Conservation (phyloP, 2,797 vertebrate genomes). For the Pipistrellus nathusii region DNA sequence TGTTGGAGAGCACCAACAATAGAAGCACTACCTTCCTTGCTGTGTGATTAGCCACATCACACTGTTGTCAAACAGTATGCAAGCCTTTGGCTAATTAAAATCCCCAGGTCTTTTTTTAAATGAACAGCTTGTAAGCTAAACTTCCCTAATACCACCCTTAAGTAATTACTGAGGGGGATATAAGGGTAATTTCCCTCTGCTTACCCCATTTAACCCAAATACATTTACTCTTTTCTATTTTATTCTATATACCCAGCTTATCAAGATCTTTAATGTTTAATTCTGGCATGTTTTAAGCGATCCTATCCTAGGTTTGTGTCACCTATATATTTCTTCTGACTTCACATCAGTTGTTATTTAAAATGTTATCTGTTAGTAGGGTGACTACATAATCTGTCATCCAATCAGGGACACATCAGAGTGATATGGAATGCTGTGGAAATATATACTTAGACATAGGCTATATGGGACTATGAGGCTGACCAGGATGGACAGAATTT, state of each 20-base stretch:
- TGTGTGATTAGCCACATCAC: background rate
- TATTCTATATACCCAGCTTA: background rate
- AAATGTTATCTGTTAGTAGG: background rate
- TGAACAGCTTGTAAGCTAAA: constrained; percentile 1
- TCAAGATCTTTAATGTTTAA: background rate
- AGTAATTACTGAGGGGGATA: background rate
- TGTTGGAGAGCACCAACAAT: background rate
- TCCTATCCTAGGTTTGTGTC: background rate
- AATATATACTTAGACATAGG: background rate
- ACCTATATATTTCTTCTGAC: background rate
- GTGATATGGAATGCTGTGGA: background rate
- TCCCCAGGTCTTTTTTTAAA: background rate
- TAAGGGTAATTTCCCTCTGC: background rate
- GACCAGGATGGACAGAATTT: background rate
- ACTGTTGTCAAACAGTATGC: background rate
- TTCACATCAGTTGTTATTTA: background rate
- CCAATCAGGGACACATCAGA: background rate
- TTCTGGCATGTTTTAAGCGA: background rate
- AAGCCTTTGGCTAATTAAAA: background rate
- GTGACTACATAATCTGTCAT: background rate
- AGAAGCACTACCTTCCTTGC: background rate
- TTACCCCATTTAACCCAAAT: background rate
- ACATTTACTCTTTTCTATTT: background rate
- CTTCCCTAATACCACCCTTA: background rate
- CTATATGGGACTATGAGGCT: background rate